Evolutionary conservation across 30 jellyfish, hydroid and myxozoan species (phyloP), one percentile per base, ranked within the genome.

Genomic region (Cassiopea xamachana): DNA sequence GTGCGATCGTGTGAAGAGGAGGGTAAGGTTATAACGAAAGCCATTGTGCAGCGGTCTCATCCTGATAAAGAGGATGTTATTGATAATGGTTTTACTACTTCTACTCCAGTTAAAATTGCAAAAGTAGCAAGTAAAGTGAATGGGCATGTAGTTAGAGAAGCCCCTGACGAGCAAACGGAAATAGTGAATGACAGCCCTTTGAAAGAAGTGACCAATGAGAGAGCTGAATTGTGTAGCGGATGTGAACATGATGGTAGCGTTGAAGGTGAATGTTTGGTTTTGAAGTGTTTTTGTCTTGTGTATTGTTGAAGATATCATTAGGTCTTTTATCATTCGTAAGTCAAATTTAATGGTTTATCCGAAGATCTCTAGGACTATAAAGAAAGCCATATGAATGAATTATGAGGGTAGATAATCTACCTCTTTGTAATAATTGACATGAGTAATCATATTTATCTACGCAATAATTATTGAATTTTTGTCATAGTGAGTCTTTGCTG

Each of bases 1-100:
- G 88, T 62, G n/a, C 74, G 75, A 62, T 73, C 83, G 1, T 80
- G 70, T 1, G 90, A 78, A 15, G 60, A 78, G 6, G 73, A 45
- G 9, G 73, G 75, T n/a, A 19, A 51, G 46, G 87, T 78, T 51
- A 70, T 78, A 51, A 78, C 87, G 50, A 47, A 60, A 14, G 87
- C 87, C 39, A 51, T 78, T 12, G 87, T 78, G 51, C 71, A 60
- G 27, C 46, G 75, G 75, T 13, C 87, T 48, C 87, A 27, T 48
- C 49, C 12, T 48, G 87, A 78, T 51, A 47, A 75, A 9, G 87
- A 78, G 51, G 55, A 75, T 18, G 85, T 5, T 1, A 6, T 2
- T 6, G 46, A 19, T 67, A 19, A 67, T 19, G 18, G 43, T 2
- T 27, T 71, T 17, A 51, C 13, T 19, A 47, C 59, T 78, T 78